Evolutionary conservation across 2,797 vertebrate genomes (phyloP), one percentile per base, ranked within the genome.

Genomic region (Takifugu rubripes): DNA sequence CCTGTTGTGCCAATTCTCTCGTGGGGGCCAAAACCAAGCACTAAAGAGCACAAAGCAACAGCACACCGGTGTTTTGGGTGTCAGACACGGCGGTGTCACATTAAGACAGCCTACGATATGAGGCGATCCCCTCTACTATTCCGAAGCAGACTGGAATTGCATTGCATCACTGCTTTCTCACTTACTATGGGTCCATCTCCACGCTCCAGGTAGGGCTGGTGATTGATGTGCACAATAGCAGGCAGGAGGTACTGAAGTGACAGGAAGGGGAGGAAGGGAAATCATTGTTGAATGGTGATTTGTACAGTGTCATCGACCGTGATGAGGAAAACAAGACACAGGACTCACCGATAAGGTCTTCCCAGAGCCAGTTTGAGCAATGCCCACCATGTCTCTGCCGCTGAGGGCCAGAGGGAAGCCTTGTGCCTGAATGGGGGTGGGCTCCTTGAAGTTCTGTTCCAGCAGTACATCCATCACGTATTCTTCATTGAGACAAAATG

Each of bases 211-310:
- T 96, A 98, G 0, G 96, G 93, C 84, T 98, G 96, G 70, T 98
- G 96, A 85, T 96, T 96, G 86, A 98, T 98, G 84, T 98, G 96
- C 73, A 98, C 96, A 73, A 98, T 96, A 9, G 94, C 94, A 73
- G 96, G 96, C 70, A 98, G 74, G 58, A 98, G 90, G 82, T 98
- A 98, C 96, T 98, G 58, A 24, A 47, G 52, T 75, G 6, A 56
- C 11, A 45, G 44, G 49, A 50, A 16, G 9, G 2, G 6, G 2
- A 6, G 6, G 44, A 0, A 15, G 57, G 31, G 5, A 33, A 53
- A 68, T 26, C 4, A 21, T 21, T 61, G 44, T 25, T n/a, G 3
- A 52, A 44, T 25, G 26, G 6, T n/a, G 3, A 5, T 25, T 36
- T 3, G 3, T 25, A 25, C 26, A 29, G n/a, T 5, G 44, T 56